Conservation (phyloP, 2,888 invertebrate species). For the Danaus chrysippus region DNA sequence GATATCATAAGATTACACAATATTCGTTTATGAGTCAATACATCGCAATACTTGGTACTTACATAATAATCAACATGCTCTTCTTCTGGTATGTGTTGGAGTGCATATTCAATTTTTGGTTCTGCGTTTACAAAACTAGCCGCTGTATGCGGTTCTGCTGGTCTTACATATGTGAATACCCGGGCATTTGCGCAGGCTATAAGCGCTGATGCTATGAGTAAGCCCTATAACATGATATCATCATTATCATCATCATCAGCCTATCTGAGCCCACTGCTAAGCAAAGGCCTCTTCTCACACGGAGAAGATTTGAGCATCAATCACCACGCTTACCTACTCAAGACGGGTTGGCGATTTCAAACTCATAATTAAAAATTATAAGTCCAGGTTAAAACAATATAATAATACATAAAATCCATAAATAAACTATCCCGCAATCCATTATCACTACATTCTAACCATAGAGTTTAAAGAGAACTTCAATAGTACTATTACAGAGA, state of each 20-base stretch:
- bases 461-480: no score
- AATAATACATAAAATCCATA: not conserved
- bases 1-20: not conserved
- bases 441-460: no score
- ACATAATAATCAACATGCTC: conserved; percentile 83
- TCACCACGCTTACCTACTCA: no score
- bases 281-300: no score
- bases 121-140: conserved; percentile 46
- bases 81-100: conserved; percentile 65
- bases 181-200: conserved; percentile 53
- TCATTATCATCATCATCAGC: no score
- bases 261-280: no score
- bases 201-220: conserved; percentile 47
- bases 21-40: not conserved
- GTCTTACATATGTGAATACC: conserved; percentile 43
- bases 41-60: conserved; percentile 44
- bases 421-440: not conserved
- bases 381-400: no score
- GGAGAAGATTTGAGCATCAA: no score
- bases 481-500: no score
- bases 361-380: no score
- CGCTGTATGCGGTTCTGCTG: conserved; percentile 47
- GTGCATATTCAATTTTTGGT: conserved; percentile 50
- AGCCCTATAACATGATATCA: conserved; percentile 51
- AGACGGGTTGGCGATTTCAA: no score